These are phyloP conservation scores for Andrena dorsata DNA, from an alignment of 2,888 invertebrate species.

Conservation along the genomic window DNA sequence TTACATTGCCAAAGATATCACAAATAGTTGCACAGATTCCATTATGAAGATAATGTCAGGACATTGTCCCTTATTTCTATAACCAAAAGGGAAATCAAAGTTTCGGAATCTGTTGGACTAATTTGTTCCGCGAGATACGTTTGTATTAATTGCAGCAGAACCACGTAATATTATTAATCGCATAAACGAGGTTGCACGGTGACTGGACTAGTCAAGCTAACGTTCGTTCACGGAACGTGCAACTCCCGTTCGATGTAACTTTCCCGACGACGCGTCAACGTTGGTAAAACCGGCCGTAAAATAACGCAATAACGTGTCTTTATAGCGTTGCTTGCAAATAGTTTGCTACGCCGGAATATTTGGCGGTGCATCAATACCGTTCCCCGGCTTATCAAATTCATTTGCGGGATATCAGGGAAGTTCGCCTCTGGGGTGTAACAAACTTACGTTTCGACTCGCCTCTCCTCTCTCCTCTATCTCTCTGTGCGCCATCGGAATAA, in stretches of 20 bases:
- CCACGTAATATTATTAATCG: constrained; percentile 5
- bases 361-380: constrained; percentile 48
- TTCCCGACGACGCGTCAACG: neutral
- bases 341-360: constrained; percentile 46
- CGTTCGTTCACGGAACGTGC: neutral
- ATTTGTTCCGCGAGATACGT: neutral
- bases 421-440: constrained; percentile 62
- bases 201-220: neutral
- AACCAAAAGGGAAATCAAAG: too few species aligned
- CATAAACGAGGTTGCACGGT: neutral
- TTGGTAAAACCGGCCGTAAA: constrained; percentile 33
- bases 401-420: constrained; percentile 61
- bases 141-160: neutral
- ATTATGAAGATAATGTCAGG: too few species aligned
- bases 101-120: neutral
- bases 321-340: constrained; percentile 35
- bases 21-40: too few species aligned
- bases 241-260: constrained; percentile 2
- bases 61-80: too few species aligned
- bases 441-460: constrained; percentile 60
- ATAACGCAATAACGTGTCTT: constrained; percentile 50
- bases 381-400: constrained; percentile 58
- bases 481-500: constrained; percentile 45
- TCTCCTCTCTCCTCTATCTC: constrained; percentile 11
- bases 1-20: too few species aligned